Conservation (phyloP, 2,113 vertebrate genomes). For the Lasiurus borealis region DNA sequence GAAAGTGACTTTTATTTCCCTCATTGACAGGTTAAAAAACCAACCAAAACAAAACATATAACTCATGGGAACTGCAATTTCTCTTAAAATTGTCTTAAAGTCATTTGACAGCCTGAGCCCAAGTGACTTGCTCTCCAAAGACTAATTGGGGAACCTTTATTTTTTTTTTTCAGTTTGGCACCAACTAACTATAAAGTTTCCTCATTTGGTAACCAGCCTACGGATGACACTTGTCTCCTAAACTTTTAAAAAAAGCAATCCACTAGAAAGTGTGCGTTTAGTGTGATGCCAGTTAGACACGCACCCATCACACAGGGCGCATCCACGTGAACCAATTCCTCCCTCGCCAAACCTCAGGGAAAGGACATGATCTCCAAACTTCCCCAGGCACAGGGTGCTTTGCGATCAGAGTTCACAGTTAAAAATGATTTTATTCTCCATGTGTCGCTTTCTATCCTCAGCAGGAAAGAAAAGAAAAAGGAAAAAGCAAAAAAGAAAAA, state of each 20-base stretch:
- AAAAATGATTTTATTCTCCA: slow-evolving; percentile 67
- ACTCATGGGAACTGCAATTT: background rate
- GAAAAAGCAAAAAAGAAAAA: too few relatives aligned
- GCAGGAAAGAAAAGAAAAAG: background rate
- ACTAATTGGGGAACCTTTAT: slow-evolving; percentile 18
- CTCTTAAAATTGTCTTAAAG: slow-evolving; percentile 17
- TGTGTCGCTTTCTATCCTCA: slow-evolving; percentile 47
- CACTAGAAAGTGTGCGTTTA: too few relatives aligned
- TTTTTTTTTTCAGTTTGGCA: background rate
- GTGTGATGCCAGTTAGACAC: background rate
- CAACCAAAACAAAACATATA: background rate
- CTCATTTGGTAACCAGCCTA: background rate
- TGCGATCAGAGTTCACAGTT: too few relatives aligned
- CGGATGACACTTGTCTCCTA: background rate
- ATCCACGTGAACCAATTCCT: slow-evolving; percentile 3
- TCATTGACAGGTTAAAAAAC: background rate
- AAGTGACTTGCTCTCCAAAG: slow-evolving; percentile 1
- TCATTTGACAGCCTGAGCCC: background rate
- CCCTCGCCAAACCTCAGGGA: background rate
- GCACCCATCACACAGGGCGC: background rate
- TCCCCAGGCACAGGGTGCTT: background rate
- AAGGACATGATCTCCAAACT: background rate
- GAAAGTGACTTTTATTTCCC: slow-evolving; percentile 40
- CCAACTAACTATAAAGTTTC: background rate
- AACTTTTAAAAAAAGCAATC: slow-evolving; percentile 12